Evolutionary conservation across 2,113 vertebrate species (phyloP).

Genomic region (Corythornis vintsioides): DNA sequence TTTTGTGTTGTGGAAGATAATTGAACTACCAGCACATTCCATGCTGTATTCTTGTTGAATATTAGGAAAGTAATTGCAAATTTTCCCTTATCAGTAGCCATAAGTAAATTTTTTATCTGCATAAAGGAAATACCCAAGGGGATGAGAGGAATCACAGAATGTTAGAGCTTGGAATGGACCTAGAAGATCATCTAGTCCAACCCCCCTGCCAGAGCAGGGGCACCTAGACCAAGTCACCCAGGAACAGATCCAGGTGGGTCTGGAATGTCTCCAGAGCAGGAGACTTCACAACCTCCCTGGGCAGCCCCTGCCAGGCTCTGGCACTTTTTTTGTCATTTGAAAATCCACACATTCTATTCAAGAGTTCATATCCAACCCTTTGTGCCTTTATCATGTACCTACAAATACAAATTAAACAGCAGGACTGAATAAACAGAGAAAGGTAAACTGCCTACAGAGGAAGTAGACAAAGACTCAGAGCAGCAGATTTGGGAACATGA

Average conservation of each 20-base stretch:
- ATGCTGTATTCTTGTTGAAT: background rate
- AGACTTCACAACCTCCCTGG: no score
- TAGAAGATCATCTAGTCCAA: no score
- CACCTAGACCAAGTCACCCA: no score
- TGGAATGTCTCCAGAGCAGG: no score
- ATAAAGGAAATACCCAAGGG: slow-evolving; percentile 35
- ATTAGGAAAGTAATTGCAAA: background rate
- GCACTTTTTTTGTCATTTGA: background rate
- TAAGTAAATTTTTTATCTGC: slow-evolving; percentile 2
- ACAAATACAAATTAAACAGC: background rate
- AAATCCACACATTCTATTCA: background rate
- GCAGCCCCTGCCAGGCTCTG: no score
- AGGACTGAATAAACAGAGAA: background rate
- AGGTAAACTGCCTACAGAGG: background rate
- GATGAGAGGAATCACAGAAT: background rate
- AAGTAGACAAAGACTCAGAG: background rate
- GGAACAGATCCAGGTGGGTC: no score
- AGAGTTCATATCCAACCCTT: background rate
- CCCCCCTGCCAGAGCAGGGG: no score
- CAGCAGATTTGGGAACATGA: background rate
- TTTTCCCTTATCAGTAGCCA: background rate
- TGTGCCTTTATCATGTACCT: background rate
- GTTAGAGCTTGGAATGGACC: no score
- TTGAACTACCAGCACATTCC: background rate
- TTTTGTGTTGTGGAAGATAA: background rate